These are phyloP conservation scores for Coleophora flavipennella DNA, from an alignment of 2,888 invertebrate genomes.

Conservation along the genomic window DNA sequence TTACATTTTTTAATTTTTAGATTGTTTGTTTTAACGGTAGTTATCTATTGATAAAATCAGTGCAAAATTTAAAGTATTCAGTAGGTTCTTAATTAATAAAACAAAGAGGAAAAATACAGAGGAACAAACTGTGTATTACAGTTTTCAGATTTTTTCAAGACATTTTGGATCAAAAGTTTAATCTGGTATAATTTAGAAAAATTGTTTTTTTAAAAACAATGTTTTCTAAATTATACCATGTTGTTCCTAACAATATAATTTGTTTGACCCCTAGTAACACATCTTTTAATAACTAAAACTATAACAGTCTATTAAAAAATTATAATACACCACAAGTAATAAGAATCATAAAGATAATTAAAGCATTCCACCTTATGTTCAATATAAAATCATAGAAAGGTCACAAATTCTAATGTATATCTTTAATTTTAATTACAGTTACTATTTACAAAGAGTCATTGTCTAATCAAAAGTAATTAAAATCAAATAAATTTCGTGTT, in stretches of 20 bases:
- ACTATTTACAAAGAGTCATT: slow-evolving; percentile 57
- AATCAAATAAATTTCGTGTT: slow-evolving; percentile 49
- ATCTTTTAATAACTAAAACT: slow-evolving; percentile 60
- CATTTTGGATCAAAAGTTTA: slow-evolving; percentile 20
- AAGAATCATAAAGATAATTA: slow-evolving; percentile 68
- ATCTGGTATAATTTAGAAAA: slow-evolving; percentile 14
- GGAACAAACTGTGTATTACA: slow-evolving; percentile 34
- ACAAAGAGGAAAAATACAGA: slow-evolving; percentile 42
- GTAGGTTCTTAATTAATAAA: slow-evolving; percentile 30
- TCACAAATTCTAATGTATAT: slow-evolving; percentile 51
- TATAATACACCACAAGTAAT: slow-evolving; percentile 67
- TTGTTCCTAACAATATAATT: slow-evolving; percentile 30
- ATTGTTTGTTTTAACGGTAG: slow-evolving; percentile 44
- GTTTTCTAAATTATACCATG: slow-evolving; percentile 7
- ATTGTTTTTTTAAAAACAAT: slow-evolving; percentile 11
- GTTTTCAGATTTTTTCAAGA: slow-evolving; percentile 35
- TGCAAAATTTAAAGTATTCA: slow-evolving; percentile 44
- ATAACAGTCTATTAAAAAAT: slow-evolving; percentile 73
- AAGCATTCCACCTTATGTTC: slow-evolving; percentile 71
- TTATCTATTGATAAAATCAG: slow-evolving; percentile 51
- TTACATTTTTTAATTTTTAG: slow-evolving; percentile 46
- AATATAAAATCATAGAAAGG: slow-evolving; percentile 65
- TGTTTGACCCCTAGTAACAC: slow-evolving; percentile 42
- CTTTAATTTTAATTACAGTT: slow-evolving; percentile 42
- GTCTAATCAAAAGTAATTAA: slow-evolving; percentile 23